phyloP scores from a whole-genome alignment of 2,888 invertebrate genomes.

The Chrysolina americana region DNA sequence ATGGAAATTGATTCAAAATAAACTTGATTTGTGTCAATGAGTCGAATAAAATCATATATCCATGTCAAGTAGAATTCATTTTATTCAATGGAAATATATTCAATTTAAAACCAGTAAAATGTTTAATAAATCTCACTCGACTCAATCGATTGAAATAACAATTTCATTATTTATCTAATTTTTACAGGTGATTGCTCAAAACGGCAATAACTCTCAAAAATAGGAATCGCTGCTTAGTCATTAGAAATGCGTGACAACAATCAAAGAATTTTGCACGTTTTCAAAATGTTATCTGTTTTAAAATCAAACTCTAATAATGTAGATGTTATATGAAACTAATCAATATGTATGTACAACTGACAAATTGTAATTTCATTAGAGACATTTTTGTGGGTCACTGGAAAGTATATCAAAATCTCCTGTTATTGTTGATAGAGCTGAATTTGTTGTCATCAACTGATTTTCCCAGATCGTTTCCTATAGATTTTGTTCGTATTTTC shows the following conservation, averaged over 20 bases:
- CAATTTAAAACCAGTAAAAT: no score
- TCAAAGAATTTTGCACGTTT: slow-evolving; percentile 56
- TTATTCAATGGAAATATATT: no score
- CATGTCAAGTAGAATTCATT: no score
- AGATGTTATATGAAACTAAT: slow-evolving; percentile 36
- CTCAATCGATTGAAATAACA: no score
- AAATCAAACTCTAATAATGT: slow-evolving; percentile 36
- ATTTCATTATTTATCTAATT: background rate
- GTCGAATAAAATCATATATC: no score
- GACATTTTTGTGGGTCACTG: slow-evolving; percentile 7
- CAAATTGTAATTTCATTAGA: slow-evolving; percentile 44
- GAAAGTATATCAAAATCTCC: slow-evolving; percentile 1
- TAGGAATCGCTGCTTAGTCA: slow-evolving; percentile 35
- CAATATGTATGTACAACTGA: slow-evolving; percentile 42
- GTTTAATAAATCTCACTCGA: no score
- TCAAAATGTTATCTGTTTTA: slow-evolving; percentile 43
- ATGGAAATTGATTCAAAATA: no score
- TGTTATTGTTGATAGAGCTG: no score
- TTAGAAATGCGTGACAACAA: slow-evolving; percentile 59
- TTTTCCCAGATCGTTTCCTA: background rate
- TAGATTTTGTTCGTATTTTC: background rate
- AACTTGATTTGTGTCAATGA: no score
- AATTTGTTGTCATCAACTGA: no score
- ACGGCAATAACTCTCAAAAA: background rate
- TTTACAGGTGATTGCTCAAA: slow-evolving; percentile 23